These are phyloP conservation scores for Drosophila sordidula DNA, from an alignment of 2,888 invertebrate species.

Conservation along the genomic window DNA sequence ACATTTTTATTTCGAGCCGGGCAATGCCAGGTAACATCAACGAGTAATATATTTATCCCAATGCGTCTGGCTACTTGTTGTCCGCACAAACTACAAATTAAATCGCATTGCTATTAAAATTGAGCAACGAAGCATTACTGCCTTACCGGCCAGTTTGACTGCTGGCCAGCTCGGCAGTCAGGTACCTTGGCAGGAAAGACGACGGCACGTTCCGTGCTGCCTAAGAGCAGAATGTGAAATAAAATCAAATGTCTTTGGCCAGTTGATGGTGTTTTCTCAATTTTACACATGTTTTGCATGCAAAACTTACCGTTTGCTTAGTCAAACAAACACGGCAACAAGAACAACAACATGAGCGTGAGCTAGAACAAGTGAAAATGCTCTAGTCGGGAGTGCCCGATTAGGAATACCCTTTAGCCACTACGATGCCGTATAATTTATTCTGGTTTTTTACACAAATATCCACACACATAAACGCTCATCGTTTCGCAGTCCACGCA, in stretches of 20 bases:
- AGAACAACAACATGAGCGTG: too few relatives aligned
- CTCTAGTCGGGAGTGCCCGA: background rate
- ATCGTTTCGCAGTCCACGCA: too few relatives aligned
- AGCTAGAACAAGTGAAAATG: background rate
- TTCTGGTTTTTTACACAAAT: too few relatives aligned
- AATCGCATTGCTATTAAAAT: constrained; percentile 69
- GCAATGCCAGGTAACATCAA: too few relatives aligned
- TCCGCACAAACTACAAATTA: constrained; percentile 42
- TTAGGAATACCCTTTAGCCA: background rate
- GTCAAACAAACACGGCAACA: constrained; percentile 31
- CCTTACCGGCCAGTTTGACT: constrained; percentile 2
- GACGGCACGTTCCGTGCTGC: constrained; percentile 36
- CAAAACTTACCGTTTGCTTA: constrained; percentile 39
- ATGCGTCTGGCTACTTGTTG: too few relatives aligned
- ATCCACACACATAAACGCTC: too few relatives aligned
- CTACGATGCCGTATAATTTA: too few relatives aligned
- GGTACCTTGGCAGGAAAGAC: constrained; percentile 7
- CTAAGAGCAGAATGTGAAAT: constrained; percentile 37
- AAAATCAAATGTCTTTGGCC: constrained; percentile 43
- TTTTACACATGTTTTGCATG: constrained; percentile 65
- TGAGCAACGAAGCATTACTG: constrained; percentile 64
- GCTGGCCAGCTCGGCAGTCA: constrained; percentile 5
- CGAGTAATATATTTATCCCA: too few relatives aligned
- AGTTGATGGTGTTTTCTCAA: constrained; percentile 54
- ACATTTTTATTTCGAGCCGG: too few relatives aligned